Base-by-base conservation (phyloP, 53 echinoderm and acorn worm genomes). In the Astropecten irregularis region DNA sequence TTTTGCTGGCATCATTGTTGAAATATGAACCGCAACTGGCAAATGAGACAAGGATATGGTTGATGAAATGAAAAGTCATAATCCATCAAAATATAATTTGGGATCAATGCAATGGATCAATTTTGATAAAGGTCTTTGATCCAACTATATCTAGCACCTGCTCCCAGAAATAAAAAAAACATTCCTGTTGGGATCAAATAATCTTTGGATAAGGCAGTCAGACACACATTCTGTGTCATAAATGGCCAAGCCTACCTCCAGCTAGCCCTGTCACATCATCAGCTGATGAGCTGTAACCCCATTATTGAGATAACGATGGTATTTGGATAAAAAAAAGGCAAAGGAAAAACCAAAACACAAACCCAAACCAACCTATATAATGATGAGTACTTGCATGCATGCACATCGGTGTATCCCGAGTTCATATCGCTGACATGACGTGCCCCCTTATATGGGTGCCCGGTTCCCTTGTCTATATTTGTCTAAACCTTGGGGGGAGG, bases 271-370 rank as follows among this genome's bases (percentile, higher is more conserved):
- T 68, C 74, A 74, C 35, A 51, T 14, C 2, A 38, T 74, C 74
- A 74, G 55, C 58, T 74, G 74, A 74, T 57, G n/a, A 25, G 55
- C n/a, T 52, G 35, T 13, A 35, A 71, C 50, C 56, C 49, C 51
- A 36, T 71, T 71, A 22, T 50, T 18, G 34, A 31, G 51, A 71
- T 34, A 71, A 19, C 71, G 21, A 2, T 22, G 71, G 71, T 18
- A 71, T 71, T 49, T 50, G 34, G 16, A 19, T 4, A 47, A 14
- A 49, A n/a, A n/a, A n/a, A n/a, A n/a, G n/a, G n/a, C n/a, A n/a
- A n/a, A n/a, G n/a, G n/a, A n/a, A n/a, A n/a, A n/a, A n/a, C n/a
- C n/a, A n/a, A n/a, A n/a, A n/a, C n/a, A n/a, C n/a, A n/a, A n/a
- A n/a, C n/a, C n/a, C n/a, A n/a, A n/a, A n/a, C n/a, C n/a, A n/a